Percentiles rank a stretch among this genome's conserved stretches.
Evolutionary conservation across 1,140 invertebrate species (phyloP).

Genomic region (Antheraea mylitta): DNA sequence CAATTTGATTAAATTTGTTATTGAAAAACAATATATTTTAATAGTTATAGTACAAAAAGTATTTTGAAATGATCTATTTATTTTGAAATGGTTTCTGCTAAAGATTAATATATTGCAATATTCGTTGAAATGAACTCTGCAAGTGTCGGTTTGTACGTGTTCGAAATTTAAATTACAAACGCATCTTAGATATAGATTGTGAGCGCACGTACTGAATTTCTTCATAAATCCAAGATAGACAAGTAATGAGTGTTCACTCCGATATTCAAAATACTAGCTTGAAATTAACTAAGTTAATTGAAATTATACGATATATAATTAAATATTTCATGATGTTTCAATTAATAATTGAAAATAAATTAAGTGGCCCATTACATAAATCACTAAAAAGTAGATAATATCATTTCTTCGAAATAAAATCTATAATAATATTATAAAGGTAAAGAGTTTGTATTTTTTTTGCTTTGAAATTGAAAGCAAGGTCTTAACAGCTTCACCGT

Average conservation of each 20-base stretch:
- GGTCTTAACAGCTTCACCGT: no score
- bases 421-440: no score
- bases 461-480: no score
- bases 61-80: not conserved
- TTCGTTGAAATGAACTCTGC: slow-evolving; percentile 38
- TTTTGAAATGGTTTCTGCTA: not conserved
- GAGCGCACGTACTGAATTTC: slow-evolving; percentile 31
- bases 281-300: no score
- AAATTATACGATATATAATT: no score
- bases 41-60: not conserved
- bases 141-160: slow-evolving; percentile 34
- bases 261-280: not conserved
- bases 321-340: no score
- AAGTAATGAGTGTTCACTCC: not conserved
- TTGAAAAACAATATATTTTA: not conserved
- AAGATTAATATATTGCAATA: slow-evolving; percentile 37
- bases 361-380: no score
- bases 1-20: not conserved
- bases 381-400: no score
- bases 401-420: no score
- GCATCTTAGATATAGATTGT: slow-evolving; percentile 25
- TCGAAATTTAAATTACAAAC: slow-evolving; percentile 30
- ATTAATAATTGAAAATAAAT: no score
- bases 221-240: slow-evolving; percentile 27
- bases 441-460: no score